Evolutionary conservation across 2,797 vertebrate genomes (phyloP).

Genomic region (Crenichthys baileyi): DNA sequence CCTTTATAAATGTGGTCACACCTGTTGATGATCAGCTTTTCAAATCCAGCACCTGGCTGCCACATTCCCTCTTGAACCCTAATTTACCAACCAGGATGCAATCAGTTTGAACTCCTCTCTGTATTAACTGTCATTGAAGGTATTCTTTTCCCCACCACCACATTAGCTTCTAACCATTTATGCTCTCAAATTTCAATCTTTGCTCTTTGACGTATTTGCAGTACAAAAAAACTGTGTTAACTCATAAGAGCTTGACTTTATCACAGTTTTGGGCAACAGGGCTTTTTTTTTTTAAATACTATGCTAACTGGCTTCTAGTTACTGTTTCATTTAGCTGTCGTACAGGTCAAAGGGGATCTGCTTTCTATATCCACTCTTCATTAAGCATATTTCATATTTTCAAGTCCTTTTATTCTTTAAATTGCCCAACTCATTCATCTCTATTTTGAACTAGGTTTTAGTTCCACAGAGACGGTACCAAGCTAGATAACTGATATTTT

Average conservation of each 20-base stretch:
- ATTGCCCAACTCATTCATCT: not conserved
- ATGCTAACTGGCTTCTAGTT: not conserved
- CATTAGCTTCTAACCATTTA: too few species aligned
- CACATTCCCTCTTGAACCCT: too few species aligned
- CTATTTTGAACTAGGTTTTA: conserved; percentile 50
- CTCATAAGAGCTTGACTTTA: not conserved
- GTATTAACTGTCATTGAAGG: too few species aligned
- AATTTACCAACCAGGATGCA: too few species aligned
- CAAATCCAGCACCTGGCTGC: too few species aligned
- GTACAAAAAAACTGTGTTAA: not conserved
- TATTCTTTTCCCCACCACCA: too few species aligned
- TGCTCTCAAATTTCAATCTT: too few species aligned
- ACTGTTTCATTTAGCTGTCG: not conserved
- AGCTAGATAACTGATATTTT: conserved; percentile 49
- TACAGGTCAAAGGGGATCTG: not conserved
- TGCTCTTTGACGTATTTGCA: not conserved
- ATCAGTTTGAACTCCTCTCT: too few species aligned
- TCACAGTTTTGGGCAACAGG: not conserved
- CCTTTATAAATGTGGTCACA: too few species aligned
- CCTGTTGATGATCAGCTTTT: too few species aligned
- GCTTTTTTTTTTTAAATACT: not conserved
- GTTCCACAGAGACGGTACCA: conserved; percentile 33
- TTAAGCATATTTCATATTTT: not conserved
- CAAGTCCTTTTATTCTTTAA: not conserved
- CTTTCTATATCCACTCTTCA: not conserved